Evolutionary conservation across 2,888 invertebrate species (phyloP), one percentile per base, ranked within the genome.

Genomic region (Acronicta leporina): DNA sequence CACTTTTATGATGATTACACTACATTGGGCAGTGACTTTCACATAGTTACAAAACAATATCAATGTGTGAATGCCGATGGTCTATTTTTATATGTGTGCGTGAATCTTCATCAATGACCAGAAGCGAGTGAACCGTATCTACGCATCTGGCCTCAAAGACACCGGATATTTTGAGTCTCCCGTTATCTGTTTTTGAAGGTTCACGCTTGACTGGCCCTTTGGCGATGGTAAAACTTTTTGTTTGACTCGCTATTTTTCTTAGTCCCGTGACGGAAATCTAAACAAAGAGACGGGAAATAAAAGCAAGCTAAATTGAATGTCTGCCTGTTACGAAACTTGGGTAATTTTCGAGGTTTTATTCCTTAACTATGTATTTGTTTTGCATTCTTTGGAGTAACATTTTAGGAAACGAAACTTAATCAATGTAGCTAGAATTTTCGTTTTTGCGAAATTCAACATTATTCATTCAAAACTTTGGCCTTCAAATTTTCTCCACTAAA

Each of bases 231-330:
- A 75, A 81, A 87, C 81, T 86, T 88, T 87, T 87, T 86, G 81
- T 84, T 73, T 71, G 75, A 77, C 68, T 75, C 75, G 71, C 74
- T 83, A 81, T 85, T 85, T 86, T 85, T 85, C 86, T 87, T 81
- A 68, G 79, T 64, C 77, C 77, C 80, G 74, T 82, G 82, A 83
- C 84, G 87, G 87, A 88, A 87, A 86, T 84, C 81, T 84, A 87
- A 88, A 88, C 88, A 88, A 88, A 85, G 81, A 78, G 75, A 79
- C 77, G 80, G 80, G 81, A 85, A 86, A 87, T 85, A 86, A 87
- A 86, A 84, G 86, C 83, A 85, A 81, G 75, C 82, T 64, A 85
- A 87, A 87, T 87, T 85, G 84, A 88, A 87, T 84, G 81, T 77
- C 81, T 81, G 77, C 73, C 73, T 79, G 81, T 85, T 82, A 82